A percentile compares a stretch with the other conserved stretches of the same genome.
phyloP scores from a whole-genome alignment of 2,888 invertebrate genomes.

The Camponotus fellah region DNA sequence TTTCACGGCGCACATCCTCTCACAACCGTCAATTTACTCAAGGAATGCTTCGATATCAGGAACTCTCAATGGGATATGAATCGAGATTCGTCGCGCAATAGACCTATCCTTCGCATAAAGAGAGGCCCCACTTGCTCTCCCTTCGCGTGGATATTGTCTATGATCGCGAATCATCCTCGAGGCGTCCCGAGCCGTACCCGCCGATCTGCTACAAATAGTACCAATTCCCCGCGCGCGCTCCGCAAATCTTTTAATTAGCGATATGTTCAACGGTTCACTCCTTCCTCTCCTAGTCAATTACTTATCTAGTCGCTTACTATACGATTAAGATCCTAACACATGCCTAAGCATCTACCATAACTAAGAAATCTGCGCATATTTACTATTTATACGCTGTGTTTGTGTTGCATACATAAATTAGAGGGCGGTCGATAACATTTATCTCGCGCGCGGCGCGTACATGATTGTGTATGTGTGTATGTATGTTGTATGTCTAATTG shows the following conservation, averaged over 20 bases:
- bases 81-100: not conserved
- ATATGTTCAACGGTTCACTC: slow-evolving; percentile 83
- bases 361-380: slow-evolving; percentile 73
- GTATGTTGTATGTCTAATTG: slow-evolving; percentile 23
- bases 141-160: slow-evolving; percentile 39
- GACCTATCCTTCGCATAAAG: slow-evolving; percentile 16
- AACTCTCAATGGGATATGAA: slow-evolving; percentile 58
- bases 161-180: slow-evolving; percentile 40
- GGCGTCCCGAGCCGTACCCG: slow-evolving; percentile 47
- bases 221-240: slow-evolving; percentile 33
- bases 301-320: slow-evolving; percentile 70
- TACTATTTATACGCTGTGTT: slow-evolving; percentile 48
- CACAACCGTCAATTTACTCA: slow-evolving; percentile 55
- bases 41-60: slow-evolving; percentile 76
- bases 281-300: slow-evolving; percentile 58
- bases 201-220: slow-evolving; percentile 47
- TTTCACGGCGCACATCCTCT: slow-evolving; percentile 7
- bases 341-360: slow-evolving; percentile 77
- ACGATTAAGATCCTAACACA: slow-evolving; percentile 78
- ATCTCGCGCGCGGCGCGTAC: slow-evolving; percentile 58
- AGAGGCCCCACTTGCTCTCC: not conserved
- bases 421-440: slow-evolving; percentile 51
- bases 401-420: slow-evolving; percentile 39
- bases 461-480: slow-evolving; percentile 17
- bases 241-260: slow-evolving; percentile 76